Evolutionary conservation across 2,797 vertebrate genomes (phyloP), one percentile per base, ranked within the genome.

Genomic region (Choloepus didactylus): DNA sequence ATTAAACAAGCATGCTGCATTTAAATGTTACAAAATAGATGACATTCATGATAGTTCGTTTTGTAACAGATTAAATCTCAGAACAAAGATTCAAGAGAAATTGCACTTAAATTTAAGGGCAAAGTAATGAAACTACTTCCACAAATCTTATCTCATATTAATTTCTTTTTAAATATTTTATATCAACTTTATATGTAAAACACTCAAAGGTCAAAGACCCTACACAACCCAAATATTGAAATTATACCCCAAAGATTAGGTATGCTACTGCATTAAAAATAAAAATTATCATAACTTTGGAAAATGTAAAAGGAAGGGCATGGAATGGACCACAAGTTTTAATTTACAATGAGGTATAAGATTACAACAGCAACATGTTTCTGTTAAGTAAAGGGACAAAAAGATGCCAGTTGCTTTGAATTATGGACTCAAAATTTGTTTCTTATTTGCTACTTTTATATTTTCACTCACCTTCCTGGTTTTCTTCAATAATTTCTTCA

Each of bases 401-500:
- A 84, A 79, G 3, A n/a, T 66, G 84, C 7, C n/a, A 70, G 76
- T 12, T 83, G 73, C 31, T 73, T 88, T 62, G 80, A 95, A 73
- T 86, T 77, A 95, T 1, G 87, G 56, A 94, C 35, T 87, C 15
- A n/a, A 81, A 6, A 59, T 18, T 41, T 31, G 70, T 19, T 76
- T 85, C 83, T n/a, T 35, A 1, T 5, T 46, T 49, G 44, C 25
- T 72, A 49, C 23, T 93, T 91, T 86, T 93, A 7, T 70, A 93
- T 89, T 93, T 73, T 93, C 87, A 98, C 98, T 98, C 96, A 98
- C 98, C 96, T 97, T 97, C 97, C n/a, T 92, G 51, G 59, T 98
- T 96, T 94, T 98, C 98, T 94, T 98, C 98, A 96, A 98, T 88
- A 96, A 98, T 97, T 98, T 98, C 98, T 97, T 99, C 98, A 97